These are phyloP conservation scores for Andrena bucephala DNA, from an alignment of 2,888 invertebrate species.

Conservation along the genomic window DNA sequence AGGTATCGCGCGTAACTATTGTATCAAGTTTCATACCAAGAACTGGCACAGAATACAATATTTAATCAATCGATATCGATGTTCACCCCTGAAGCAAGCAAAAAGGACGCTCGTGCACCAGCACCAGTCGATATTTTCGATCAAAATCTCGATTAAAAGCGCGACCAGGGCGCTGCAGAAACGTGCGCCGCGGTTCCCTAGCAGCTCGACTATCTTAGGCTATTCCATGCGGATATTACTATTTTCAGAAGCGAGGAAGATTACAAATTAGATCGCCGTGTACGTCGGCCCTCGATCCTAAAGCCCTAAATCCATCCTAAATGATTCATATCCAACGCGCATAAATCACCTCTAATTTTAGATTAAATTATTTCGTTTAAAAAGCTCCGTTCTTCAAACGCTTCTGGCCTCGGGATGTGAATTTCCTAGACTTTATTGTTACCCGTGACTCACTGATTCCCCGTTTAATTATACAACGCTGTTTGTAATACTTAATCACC, in stretches of 20 bases:
- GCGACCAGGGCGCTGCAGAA: conserved; percentile 15
- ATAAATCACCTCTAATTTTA: conserved; percentile 59
- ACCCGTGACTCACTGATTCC: conserved; percentile 6
- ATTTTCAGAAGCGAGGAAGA: conserved; percentile 49
- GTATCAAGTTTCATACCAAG: conserved; percentile 36
- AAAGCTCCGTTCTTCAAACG: conserved; percentile 28
- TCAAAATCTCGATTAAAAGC: conserved; percentile 5
- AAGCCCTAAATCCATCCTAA: conserved; percentile 58
- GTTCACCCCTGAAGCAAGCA: not conserved
- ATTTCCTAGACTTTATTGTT: not conserved
- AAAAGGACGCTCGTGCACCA: not conserved
- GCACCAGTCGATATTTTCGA: conserved; percentile 15
- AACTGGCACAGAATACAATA: conserved; percentile 23
- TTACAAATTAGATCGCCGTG: conserved; percentile 52
- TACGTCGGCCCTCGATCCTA: conserved; percentile 45
- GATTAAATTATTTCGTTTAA: conserved; percentile 44
- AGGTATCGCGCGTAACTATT: conserved; percentile 23
- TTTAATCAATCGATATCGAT: conserved; percentile 16
- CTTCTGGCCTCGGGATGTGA: not conserved
- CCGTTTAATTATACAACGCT: not conserved
- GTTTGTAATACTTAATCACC: not conserved
- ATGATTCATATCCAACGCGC: conserved; percentile 53
- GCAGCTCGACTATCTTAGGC: conserved; percentile 12
- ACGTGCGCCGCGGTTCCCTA: conserved; percentile 31
- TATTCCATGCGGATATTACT: conserved; percentile 45